Evolutionary conservation across 2,113 vertebrate species (phyloP).

Genomic region (Tetraodon nigroviridis): DNA sequence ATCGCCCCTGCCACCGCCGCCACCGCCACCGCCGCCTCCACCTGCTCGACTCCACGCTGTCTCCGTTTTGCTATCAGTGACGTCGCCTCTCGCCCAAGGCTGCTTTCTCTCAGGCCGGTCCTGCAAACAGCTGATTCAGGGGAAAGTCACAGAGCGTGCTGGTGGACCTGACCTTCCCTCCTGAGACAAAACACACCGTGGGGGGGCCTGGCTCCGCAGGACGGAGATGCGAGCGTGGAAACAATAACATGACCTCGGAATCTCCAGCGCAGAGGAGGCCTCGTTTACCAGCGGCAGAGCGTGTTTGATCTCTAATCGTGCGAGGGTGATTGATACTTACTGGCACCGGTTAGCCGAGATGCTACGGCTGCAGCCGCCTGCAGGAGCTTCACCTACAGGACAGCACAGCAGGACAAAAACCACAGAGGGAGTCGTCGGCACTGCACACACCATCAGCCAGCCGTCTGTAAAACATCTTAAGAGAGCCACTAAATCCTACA

Average conservation of each 20-base stretch:
- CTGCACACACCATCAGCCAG: too few relatives aligned
- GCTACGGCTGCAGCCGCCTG: background rate
- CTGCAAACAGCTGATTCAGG: conserved; percentile 80
- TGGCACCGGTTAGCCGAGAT: background rate
- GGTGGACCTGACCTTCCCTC: conserved; percentile 79
- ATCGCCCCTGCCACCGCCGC: background rate
- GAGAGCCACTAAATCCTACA: background rate
- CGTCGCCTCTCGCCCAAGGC: conserved; percentile 69
- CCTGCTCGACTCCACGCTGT: conserved; percentile 43
- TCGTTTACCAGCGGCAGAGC: conserved; percentile 38
- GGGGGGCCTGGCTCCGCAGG: conserved; percentile 62
- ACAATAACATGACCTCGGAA: conserved; percentile 68
- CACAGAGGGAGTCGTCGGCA: too few relatives aligned
- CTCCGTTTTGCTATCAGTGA: conserved; percentile 79
- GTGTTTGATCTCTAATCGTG: conserved; percentile 12
- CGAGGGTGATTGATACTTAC: background rate
- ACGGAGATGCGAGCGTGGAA: conserved; percentile 67
- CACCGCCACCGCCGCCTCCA: conserved; percentile 8
- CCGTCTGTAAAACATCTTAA: too few relatives aligned
- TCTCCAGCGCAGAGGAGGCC: conserved; percentile 42
- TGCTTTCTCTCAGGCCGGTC: conserved; percentile 69
- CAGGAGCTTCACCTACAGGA: background rate
- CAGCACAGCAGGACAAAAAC: too few relatives aligned
- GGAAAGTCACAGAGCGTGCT: conserved; percentile 76
- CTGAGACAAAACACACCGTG: conserved; percentile 84